Base-by-base conservation (phyloP, 2,888 invertebrate species). In the Zeuzera pyrina region DNA sequence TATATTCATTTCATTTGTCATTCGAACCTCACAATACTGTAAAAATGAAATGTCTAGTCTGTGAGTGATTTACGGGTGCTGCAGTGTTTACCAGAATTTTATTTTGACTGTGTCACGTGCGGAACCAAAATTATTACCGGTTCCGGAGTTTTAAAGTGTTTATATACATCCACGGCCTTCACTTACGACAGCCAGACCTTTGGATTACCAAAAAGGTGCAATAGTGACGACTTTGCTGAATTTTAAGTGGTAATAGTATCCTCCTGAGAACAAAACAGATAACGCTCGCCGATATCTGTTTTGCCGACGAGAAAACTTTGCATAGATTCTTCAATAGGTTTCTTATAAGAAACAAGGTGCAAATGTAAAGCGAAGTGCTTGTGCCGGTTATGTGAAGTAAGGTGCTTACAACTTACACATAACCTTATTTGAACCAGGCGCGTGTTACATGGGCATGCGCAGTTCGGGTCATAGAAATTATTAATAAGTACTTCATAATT, bases 1-100 rank as follows among this genome's bases (percentile, higher is more conserved):
- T 81, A 71, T 79, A 78, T 83, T 81, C 78, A 69, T 83, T 83
- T 83, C 64, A 76, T 83, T 83, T 77, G 62, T 66, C 65, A 66
- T 62, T 66, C 63, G 61, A 60, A 66, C 66, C 64, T 56, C 53
- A 52, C 57, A 52, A 55, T 55, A 55, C 47, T 52, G 55, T 49
- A 59, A 62, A 65, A 57, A 70, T 61, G 65, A 61, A 58, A 74
- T 69, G 67, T 66, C 59, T 47, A 55, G 53, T 53, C 46, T 48
- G 57, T 61, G 56, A 71, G 67, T 69, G 64, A 67, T 58, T 66
- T 60, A 35, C 43, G 43, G 51, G 62, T 66, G 65, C 63, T 54
- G 40, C 47, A 53, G 61, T 64, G 58, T 61, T 58, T 45, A 54
- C 59, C 47, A 51, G 58, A 52, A 51, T 66, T 63, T 72, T 71